These are phyloP conservation scores for Sclerurus mexicanus DNA, from an alignment of 2,113 vertebrate genomes.

Conservation along the genomic window DNA sequence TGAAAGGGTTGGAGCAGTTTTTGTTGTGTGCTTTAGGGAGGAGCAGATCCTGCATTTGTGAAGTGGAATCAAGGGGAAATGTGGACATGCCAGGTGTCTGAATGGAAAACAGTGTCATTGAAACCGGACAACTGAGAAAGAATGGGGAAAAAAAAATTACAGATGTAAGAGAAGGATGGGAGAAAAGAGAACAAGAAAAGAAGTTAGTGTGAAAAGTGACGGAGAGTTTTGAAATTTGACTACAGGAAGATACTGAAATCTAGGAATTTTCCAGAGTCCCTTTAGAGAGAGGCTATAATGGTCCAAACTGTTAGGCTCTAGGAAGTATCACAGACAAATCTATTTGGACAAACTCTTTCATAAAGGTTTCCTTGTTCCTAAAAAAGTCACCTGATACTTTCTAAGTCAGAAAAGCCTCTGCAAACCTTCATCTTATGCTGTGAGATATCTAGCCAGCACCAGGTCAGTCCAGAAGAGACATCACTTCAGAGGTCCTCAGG, in stretches of 20 bases:
- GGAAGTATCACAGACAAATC: neutral
- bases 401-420: fast-evolving
- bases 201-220: neutral
- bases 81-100: fast-evolving
- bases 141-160: neutral
- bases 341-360: neutral
- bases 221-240: neutral
- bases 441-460: neutral
- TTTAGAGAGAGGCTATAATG: neutral
- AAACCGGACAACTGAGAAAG: neutral
- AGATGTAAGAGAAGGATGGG: neutral
- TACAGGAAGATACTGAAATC: neutral
- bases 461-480: neutral
- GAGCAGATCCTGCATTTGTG: neutral
- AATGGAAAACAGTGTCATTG: neutral
- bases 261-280: neutral
- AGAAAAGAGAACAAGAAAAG: neutral
- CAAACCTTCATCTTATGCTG: neutral
- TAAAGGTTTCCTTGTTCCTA: neutral
- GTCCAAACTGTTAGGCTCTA: neutral
- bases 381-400: neutral
- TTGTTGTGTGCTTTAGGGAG: neutral
- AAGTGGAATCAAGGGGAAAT: neutral
- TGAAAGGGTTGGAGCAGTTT: neutral
- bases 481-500: neutral